Evolutionary conservation across 2,888 invertebrate species (phyloP), one percentile per base, ranked within the genome.

Genomic region (Eretmocerus hayati): DNA sequence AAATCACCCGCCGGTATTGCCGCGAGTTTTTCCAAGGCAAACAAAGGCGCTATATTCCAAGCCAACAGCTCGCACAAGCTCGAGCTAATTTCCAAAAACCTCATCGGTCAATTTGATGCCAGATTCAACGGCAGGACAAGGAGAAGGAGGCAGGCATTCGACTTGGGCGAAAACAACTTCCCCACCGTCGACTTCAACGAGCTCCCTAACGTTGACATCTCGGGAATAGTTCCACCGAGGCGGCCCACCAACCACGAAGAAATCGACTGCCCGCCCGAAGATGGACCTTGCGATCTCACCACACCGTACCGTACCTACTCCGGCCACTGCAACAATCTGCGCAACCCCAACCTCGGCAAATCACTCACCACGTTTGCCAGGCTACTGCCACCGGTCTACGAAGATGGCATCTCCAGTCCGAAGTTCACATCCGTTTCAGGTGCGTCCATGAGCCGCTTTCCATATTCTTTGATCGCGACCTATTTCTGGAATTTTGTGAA

Each of bases 11-110:
- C 84, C 13, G 91, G 92, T 3, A 89, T 85, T 0, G 90, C 90
- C 1, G 91, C 90, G 1, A 90, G 90, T 0, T 91, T 92, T 72
- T 90, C 89, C 48, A 90, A 91, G 63, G 90, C 92, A 20, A 92
- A 88, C 69, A 81, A 81, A 65, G 85, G 87, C 61, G 90, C 93
- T 1, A 70, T 92, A 8, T 78, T 85, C 51, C 72, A 91, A 21
- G 90, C 91, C 9, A 93, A 93, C 62, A 85, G 87, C 0, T 93
- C 92, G 0, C 76, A 91, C 9, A 81, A 91, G 61, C 83, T 87
- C 49, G 92, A 93, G 69, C 82, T 89, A 54, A 87, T 90, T 0
- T 90, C 92, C 1, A 87, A 88, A 60, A 89, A 91, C 72, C 83
- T 92, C 21, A 72, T 91, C 11, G n/a, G n/a, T n/a, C n/a, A n/a